Evolutionary conservation across 2,888 invertebrate species (phyloP).

Genomic region (Sycophila texana): DNA sequence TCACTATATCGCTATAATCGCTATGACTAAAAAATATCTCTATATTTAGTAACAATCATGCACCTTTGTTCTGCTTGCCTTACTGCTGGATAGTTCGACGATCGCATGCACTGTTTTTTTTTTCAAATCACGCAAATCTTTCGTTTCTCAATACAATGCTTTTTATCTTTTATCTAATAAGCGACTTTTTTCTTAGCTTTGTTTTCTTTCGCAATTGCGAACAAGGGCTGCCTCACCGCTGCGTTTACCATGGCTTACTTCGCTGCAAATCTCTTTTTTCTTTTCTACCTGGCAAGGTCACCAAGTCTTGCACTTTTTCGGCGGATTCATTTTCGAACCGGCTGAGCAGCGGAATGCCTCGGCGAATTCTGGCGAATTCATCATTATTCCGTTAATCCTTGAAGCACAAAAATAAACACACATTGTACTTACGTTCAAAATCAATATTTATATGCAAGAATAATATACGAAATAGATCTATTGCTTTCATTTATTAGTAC

Average conservation of each 20-base stretch:
- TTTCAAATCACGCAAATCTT: conserved; percentile 15
- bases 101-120: not conserved
- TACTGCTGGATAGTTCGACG: not conserved
- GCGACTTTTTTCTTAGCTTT: conserved; percentile 20
- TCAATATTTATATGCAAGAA: too few relatives aligned
- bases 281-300: conserved; percentile 57
- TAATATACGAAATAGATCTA: too few relatives aligned
- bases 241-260: not conserved
- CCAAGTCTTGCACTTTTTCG: conserved; percentile 76
- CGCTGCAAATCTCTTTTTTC: not conserved
- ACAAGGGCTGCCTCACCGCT: conserved; percentile 24
- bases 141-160: conserved; percentile 23
- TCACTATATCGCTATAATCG: too few relatives aligned
- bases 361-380: conserved; percentile 77
- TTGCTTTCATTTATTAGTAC: too few relatives aligned
- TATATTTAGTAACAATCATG: not conserved
- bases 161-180: conserved; percentile 30
- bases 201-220: conserved; percentile 7
- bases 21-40: too few relatives aligned
- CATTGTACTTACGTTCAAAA: not conserved
- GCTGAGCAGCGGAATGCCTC: conserved; percentile 76
- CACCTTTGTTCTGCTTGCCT: conserved; percentile 11
- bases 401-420: conserved; percentile 52
- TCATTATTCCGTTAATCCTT: conserved; percentile 77
- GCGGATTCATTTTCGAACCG: conserved; percentile 76